Evolutionary conservation across 2,797 vertebrate genomes (phyloP).

Genomic region (Vultur gryphus): DNA sequence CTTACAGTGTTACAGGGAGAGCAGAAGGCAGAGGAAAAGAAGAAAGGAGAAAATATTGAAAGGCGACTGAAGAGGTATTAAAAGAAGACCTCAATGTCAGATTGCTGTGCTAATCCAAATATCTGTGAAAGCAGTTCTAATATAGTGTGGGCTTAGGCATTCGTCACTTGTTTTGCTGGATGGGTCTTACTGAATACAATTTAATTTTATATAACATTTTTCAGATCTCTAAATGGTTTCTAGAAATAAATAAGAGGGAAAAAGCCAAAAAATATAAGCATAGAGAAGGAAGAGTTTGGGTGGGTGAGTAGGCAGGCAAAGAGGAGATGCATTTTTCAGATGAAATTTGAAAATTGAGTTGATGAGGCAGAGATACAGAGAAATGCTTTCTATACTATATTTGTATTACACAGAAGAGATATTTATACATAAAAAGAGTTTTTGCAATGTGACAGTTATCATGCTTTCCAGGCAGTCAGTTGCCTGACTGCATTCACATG

Average conservation of each 20-base stretch:
- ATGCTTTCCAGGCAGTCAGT: neutral
- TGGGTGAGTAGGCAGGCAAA: neutral
- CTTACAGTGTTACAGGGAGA: neutral
- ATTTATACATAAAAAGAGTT: neutral
- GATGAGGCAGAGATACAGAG: neutral
- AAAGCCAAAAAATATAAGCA: neutral
- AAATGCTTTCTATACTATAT: neutral
- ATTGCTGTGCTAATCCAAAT: neutral
- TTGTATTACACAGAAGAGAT: neutral
- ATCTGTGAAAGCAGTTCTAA: neutral
- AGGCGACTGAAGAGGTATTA: neutral
- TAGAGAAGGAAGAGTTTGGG: neutral
- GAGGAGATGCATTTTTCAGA: neutral
- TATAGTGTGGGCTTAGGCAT: neutral
- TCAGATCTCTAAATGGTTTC: neutral
- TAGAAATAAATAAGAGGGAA: neutral
- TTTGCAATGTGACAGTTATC: neutral
- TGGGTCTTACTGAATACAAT: neutral
- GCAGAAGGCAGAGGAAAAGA: neutral
- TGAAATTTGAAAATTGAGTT: constrained; percentile 1
- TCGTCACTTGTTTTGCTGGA: neutral
- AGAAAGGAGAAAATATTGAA: neutral
- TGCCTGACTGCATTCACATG: neutral
- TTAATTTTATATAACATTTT: neutral
- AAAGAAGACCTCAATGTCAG: neutral